Base-by-base conservation (phyloP, 2,888 invertebrate genomes). In the Aleiodes testaceus region DNA sequence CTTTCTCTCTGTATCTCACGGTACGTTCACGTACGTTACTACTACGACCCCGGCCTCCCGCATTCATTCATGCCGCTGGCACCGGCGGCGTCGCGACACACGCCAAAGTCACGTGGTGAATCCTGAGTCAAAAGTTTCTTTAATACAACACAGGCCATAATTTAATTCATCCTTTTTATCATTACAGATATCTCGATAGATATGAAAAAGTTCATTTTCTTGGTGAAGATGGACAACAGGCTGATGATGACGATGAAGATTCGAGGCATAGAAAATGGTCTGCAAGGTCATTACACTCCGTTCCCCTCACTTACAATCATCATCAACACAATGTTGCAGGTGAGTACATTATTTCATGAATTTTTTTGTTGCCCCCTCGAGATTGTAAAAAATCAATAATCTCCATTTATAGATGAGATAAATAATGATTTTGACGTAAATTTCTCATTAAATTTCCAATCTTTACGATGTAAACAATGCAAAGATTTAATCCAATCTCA, bases 151-250 rank as follows among this genome's bases (percentile, higher is more conserved):
- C 63, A 12, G 45, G 44, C n/a, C 63, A 59, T n/a, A 44, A 20
- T 44, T 45, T 11, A 44, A 63, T 30, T n/a, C n/a, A 14, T 47
- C 14, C 36, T 70, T 68, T 71, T 2, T 26, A 26, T 26, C 71
- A 66, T 86, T 87, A 30, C 87, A 91, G 91, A 82, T 91, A 92
- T 88, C 89, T 96, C 87, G 94, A 93, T 84, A 93, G 96, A 83
- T 98, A 96, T 90, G 98, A 98, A 88, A 93, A 95, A 84, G 93
- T 96, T 11, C 94, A 93, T 86, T 97, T 94, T 81, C 92, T 96
- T 26, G 97, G 97, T 3, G 94, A 97, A 83, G 97, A 97, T 85
- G 90, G 90, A 52, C 92, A 92, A 79, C 95, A 95, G 72, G 89
- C 92, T 67, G 93, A 92, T 55, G 94, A 94, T 74, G 95, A 96